A percentile compares a stretch with the other conserved stretches of the same genome.
phyloP scores from a whole-genome alignment of 2,797 vertebrate species.

The Periparus ater region DNA sequence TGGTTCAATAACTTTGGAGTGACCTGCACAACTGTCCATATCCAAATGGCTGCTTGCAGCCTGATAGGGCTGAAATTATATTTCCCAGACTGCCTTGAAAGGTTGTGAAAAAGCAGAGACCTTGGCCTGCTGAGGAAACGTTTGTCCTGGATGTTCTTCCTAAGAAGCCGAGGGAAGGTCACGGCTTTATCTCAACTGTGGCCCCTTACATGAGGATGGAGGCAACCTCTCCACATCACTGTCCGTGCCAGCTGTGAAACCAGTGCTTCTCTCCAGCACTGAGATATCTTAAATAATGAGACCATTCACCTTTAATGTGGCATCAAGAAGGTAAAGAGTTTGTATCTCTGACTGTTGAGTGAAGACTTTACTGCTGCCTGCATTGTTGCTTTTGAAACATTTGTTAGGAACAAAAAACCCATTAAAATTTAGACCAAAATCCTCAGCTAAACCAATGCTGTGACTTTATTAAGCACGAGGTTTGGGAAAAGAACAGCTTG shows the following conservation, averaged over 20 bases:
- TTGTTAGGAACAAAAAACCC: not conserved
- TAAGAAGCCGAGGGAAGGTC: not conserved
- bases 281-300: not conserved
- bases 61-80: not conserved
- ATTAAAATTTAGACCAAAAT: not conserved
- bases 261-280: not conserved
- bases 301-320: not conserved
- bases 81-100: not conserved
- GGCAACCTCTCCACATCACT: not conserved
- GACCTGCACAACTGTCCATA: not conserved
- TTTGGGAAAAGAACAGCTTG: constrained; percentile 33
- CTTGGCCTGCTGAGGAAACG: not conserved
- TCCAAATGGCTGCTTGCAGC: not conserved
- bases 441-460: not conserved
- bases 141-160: not conserved
- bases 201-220: not conserved
- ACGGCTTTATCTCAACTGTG: not conserved
- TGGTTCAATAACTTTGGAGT: not conserved
- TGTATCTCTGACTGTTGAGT: not conserved
- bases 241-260: not conserved
- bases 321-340: not conserved
- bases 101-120: not conserved
- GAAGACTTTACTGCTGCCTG: not conserved
- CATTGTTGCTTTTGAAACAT: not conserved
- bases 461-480: constrained; percentile 32